Percentiles rank a stretch among this genome's conserved stretches.
phyloP scores from a whole-genome alignment of 2,888 invertebrate species.

The Neoitamus cyanurus region DNA sequence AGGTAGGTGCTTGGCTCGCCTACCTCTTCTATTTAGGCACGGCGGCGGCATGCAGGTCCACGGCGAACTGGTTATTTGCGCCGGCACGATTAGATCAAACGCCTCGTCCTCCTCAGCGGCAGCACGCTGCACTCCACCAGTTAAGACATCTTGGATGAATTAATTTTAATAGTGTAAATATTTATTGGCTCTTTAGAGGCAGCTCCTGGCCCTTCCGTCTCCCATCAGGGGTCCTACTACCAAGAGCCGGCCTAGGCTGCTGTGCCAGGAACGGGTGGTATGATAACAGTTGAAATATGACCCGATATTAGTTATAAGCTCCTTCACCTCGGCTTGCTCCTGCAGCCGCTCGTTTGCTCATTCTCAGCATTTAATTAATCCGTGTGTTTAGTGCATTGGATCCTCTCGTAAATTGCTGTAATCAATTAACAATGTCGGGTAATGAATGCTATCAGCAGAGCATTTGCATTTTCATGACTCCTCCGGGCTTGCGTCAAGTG shows the following conservation, averaged over 20 bases:
- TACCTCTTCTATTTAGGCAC: background rate
- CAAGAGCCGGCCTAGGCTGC: background rate
- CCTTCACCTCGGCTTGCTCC: background rate
- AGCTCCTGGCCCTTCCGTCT: background rate
- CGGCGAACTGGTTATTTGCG: background rate
- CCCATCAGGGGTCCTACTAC: background rate
- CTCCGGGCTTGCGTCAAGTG: conserved; percentile 23
- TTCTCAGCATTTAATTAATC: conserved; percentile 50
- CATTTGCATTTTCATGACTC: conserved; percentile 51
- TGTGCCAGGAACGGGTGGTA: background rate
- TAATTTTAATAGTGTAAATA: conserved; percentile 45
- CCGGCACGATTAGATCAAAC: conserved; percentile 9
- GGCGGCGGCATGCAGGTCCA: background rate
- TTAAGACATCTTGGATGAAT: conserved; percentile 33
- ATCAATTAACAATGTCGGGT: conserved; percentile 51
- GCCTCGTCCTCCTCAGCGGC: background rate
- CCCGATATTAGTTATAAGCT: conserved; percentile 28
- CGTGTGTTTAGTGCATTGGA: conserved; percentile 51
- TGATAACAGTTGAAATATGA: conserved; percentile 36
- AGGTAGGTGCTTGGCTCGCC: background rate
- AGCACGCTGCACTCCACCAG: background rate
- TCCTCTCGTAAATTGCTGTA: conserved; percentile 52
- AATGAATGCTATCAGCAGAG: conserved; percentile 51
- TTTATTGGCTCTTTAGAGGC: conserved; percentile 29
- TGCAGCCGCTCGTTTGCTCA: conserved; percentile 5